phyloP scores from a whole-genome alignment of 2,797 vertebrate species.

The Pogonophryne albipinna region DNA sequence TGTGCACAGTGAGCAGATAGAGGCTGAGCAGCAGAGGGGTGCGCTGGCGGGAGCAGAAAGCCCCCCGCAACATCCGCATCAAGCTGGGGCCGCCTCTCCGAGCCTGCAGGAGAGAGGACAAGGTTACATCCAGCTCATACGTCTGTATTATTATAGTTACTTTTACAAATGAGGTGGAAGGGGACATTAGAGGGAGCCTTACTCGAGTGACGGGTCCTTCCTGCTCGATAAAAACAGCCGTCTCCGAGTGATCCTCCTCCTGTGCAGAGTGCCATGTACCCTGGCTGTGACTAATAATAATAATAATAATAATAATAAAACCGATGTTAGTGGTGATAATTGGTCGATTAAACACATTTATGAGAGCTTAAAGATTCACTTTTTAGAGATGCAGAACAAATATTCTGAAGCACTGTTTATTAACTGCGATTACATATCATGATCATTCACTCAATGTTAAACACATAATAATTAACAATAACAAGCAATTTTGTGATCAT shows the following conservation, averaged over 20 bases:
- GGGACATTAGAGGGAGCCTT: constrained; percentile 60
- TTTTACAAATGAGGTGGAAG: background rate
- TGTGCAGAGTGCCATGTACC: constrained; percentile 81
- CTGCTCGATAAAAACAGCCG: constrained; percentile 86
- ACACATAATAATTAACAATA: background rate
- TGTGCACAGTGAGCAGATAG: constrained; percentile 91
- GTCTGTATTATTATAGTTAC: constrained; percentile 17
- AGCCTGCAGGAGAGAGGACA: constrained; percentile 73
- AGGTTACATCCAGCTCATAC: constrained; percentile 22
- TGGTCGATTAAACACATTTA: background rate
- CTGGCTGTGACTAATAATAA: constrained; percentile 79
- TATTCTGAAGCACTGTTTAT: background rate
- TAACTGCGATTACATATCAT: background rate
- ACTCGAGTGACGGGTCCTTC: constrained; percentile 86
- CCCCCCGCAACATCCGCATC: constrained; percentile 85
- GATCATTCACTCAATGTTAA: background rate
- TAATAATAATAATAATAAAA: background rate
- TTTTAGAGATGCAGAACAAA: constrained; percentile 4
- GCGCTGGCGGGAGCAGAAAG: constrained; percentile 88
- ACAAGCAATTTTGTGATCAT: background rate
- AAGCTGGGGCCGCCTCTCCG: constrained; percentile 81
- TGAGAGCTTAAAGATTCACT: constrained; percentile 2
- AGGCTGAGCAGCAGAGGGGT: constrained; percentile 87
- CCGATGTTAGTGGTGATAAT: constrained; percentile 26
- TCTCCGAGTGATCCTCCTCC: constrained; percentile 84